Evolutionary conservation across 2,113 vertebrate species (phyloP).

Genomic region (Silurus meridionalis): DNA sequence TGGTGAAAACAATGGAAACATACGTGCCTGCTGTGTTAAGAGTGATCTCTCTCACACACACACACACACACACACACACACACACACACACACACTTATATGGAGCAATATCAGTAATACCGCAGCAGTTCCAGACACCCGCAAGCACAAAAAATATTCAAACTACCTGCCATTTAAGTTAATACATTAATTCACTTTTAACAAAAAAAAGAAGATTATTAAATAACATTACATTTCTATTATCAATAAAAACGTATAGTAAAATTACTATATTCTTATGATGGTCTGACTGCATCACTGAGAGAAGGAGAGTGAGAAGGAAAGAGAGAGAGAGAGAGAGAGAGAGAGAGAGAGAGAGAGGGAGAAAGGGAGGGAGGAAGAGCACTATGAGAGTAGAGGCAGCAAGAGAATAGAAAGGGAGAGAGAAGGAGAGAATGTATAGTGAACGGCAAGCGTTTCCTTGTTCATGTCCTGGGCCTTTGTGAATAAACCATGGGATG

Average conservation of each 20-base stretch:
- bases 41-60: neutral
- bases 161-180: neutral
- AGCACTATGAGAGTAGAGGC: slow-evolving; percentile 46
- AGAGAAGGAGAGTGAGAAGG: slow-evolving; percentile 47
- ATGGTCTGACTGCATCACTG: slow-evolving; percentile 66
- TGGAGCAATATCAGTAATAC: neutral
- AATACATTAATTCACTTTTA: slow-evolving; percentile 11
- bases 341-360: slow-evolving; percentile 54
- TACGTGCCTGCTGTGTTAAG: no score
- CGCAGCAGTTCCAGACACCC: neutral
- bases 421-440: slow-evolving; percentile 71
- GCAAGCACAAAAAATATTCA: neutral
- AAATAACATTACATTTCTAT: neutral
- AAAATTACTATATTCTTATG: slow-evolving; percentile 52
- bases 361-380: slow-evolving; percentile 47
- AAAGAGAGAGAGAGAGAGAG: slow-evolving; percentile 60
- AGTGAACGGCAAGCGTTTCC: slow-evolving; percentile 75
- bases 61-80: neutral
- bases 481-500: slow-evolving; percentile 83
- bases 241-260: neutral
- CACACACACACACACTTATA: neutral
- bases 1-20: slow-evolving; percentile 63
- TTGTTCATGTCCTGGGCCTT: slow-evolving; percentile 77
- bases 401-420: slow-evolving; percentile 38
- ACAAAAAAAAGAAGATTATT: slow-evolving; percentile 10